Base-by-base conservation (phyloP, 2,113 vertebrate genomes). In the Sturnus vulgaris region DNA sequence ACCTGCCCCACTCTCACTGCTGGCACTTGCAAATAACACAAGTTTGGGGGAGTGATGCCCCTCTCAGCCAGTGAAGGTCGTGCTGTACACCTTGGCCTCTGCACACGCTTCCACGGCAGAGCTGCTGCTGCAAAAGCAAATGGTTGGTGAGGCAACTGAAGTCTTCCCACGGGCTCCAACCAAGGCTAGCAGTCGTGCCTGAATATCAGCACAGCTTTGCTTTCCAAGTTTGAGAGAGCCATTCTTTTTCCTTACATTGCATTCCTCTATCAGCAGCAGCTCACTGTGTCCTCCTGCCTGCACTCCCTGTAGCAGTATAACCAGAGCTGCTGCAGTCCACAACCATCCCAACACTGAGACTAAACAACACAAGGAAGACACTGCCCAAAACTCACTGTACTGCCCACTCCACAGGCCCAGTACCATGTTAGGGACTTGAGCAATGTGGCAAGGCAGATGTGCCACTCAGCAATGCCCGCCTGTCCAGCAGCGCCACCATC, bases 401-500 rank as follows among this genome's bases (percentile, higher is more conserved):
- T 68, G 53, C 72, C 37, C 33, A 5, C 33, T 60, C 33, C 63
- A 14, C 33, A 33, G 63, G 55, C 18, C 6, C 46, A 53, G 55
- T 23, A 28, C 39, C 46, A 7, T 4, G 5, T 7, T 25, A 11
- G 0, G 1, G 33, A 12, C 52, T 24, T 17, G 0, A 61, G 63
- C 16, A 15, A 12, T 1, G 9, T 2, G 37, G 11, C 8, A 16
- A 63, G 39, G 69, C 22, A 44, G 52, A 55, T 9, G 18, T 33
- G 47, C 20, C 33, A 2, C 5, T 10, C 1, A 8, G 68, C 22
- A 28, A 52, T 33, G 44, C 42, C 21, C 0, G 0, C 30, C 52
- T 7, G 27, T 3, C 11, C 0, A 0, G 33, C 33, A 37, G 10
- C 1, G 3, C 44, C 1, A 0, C 40, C 2, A 0, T 27, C 49